Conservation (phyloP, 2,797 vertebrate genomes). For the Smutsia temminckii region DNA sequence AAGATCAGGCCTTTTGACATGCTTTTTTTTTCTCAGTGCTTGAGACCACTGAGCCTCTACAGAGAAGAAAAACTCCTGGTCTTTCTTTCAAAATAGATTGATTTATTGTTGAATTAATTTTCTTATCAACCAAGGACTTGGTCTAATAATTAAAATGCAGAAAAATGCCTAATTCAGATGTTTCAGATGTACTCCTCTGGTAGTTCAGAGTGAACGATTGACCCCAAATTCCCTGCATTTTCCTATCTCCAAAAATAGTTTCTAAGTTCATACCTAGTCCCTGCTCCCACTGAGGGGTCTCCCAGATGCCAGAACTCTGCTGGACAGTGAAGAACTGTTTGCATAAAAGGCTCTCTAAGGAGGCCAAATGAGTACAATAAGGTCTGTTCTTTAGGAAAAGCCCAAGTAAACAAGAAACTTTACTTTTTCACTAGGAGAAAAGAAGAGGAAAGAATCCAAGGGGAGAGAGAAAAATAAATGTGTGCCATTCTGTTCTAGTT, state of each 20-base stretch:
- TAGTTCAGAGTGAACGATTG: neutral
- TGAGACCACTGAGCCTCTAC: neutral
- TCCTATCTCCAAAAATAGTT: slow-evolving; percentile 56
- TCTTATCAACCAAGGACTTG: slow-evolving; percentile 46
- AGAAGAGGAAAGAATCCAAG: neutral
- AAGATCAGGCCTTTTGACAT: neutral
- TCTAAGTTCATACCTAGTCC: slow-evolving; percentile 17
- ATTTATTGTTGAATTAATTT: slow-evolving; percentile 55
- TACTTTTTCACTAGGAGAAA: slow-evolving; percentile 37
- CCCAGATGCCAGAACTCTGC: slow-evolving; percentile 61
- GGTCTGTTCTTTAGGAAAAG: slow-evolving; percentile 58
- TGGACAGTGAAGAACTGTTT: slow-evolving; percentile 51
- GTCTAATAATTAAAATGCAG: slow-evolving; percentile 49
- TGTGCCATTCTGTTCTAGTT: neutral
- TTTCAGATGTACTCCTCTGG: neutral
- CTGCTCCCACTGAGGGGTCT: slow-evolving; percentile 38
- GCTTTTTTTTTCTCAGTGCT: neutral
- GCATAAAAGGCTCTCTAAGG: slow-evolving; percentile 46
- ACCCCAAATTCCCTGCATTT: slow-evolving; percentile 26
- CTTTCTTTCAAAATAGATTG: slow-evolving; percentile 5
- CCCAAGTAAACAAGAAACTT: slow-evolving; percentile 48
- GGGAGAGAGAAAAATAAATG: neutral
- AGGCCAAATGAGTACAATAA: slow-evolving; percentile 62
- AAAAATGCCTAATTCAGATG: slow-evolving; percentile 45
- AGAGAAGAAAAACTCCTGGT: slow-evolving; percentile 35